Conservation (phyloP, 2,888 invertebrate genomes). For the Ptilodon capucinus region DNA sequence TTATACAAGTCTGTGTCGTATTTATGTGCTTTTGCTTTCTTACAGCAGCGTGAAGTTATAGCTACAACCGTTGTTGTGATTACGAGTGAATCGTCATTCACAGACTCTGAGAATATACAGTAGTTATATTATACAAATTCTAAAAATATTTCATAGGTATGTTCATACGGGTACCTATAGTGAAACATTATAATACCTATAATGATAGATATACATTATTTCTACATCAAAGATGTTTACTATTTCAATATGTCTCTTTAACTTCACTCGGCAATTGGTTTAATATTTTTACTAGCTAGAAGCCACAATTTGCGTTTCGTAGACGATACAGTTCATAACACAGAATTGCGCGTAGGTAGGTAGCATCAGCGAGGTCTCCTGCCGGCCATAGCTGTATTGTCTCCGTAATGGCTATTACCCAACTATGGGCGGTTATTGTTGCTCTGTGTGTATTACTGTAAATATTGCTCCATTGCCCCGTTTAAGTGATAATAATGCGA, state of each 20-base stretch:
- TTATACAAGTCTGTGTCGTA: not conserved
- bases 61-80: too few relatives aligned
- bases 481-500: constrained; percentile 21
- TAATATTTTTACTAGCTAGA: not conserved
- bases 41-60: too few relatives aligned
- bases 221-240: too few relatives aligned
- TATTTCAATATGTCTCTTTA: not conserved
- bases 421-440: constrained; percentile 11
- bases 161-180: too few relatives aligned
- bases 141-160: too few relatives aligned
- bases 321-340: constrained; percentile 1
- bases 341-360: constrained; percentile 3
- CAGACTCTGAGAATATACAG: too few relatives aligned
- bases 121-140: too few relatives aligned
- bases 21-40: not conserved
- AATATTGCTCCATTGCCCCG: constrained; percentile 7
- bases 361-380: not conserved
- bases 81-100: too few relatives aligned
- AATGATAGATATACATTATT: not conserved
- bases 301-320: not conserved
- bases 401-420: constrained; percentile 19
- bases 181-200: too few relatives aligned
- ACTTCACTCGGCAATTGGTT: not conserved
- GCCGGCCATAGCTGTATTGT: constrained; percentile 13
- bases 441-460: constrained; percentile 12